Evolutionary conservation across 2,888 invertebrate species (phyloP).

Genomic region (Hecatera dysodea): DNA sequence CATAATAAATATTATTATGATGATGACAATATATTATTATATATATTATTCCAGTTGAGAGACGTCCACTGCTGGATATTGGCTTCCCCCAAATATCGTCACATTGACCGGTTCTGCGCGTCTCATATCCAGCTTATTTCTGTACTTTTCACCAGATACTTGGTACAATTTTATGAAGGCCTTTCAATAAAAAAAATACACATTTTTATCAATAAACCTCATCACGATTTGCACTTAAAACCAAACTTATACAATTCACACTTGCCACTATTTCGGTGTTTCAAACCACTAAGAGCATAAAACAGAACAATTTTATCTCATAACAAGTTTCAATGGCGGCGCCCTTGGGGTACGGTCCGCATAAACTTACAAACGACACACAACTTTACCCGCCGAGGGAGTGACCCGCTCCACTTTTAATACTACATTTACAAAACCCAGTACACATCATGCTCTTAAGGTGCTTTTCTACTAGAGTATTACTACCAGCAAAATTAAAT

Average conservation of each 20-base stretch:
- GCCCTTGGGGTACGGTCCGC: constrained; percentile 71
- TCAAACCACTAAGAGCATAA: constrained; percentile 70
- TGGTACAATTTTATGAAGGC: too few relatives aligned
- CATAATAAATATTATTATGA: too few relatives aligned
- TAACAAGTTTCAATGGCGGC: constrained; percentile 80
- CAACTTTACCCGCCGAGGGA: constrained; percentile 69
- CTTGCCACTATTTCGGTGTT: constrained; percentile 62
- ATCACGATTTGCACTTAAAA: constrained; percentile 5
- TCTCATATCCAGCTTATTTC: too few relatives aligned
- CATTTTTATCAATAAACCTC: neutral
- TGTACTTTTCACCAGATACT: too few relatives aligned
- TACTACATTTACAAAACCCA: constrained; percentile 56
- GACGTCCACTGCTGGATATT: too few relatives aligned
- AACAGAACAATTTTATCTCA: constrained; percentile 77
- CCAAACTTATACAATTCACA: constrained; percentile 34
- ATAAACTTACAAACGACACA: constrained; percentile 76
- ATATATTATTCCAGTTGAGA: too few relatives aligned
- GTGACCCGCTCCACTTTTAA: constrained; percentile 65
- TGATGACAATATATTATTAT: too few relatives aligned
- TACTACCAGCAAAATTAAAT: neutral
- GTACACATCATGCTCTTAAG: constrained; percentile 39
- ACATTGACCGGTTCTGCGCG: too few relatives aligned
- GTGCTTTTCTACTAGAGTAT: neutral
- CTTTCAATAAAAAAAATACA: too few relatives aligned
- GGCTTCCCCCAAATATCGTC: too few relatives aligned